phyloP scores from a whole-genome alignment of 2,113 vertebrate species.

The Tragelaphus imberbis region DNA sequence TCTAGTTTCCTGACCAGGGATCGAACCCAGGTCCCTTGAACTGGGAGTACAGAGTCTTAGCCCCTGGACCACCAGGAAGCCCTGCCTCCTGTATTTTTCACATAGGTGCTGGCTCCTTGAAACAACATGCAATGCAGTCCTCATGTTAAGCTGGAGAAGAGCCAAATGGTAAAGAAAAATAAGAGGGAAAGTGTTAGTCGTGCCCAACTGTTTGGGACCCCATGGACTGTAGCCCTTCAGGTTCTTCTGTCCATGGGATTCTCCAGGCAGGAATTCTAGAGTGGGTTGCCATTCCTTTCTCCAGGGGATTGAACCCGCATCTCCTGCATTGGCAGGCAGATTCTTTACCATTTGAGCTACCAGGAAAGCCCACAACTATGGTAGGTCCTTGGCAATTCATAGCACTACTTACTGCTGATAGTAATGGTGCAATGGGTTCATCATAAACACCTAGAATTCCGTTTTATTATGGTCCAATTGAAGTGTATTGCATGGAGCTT shows the following conservation, averaged over 20 bases:
- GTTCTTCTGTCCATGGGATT: not conserved
- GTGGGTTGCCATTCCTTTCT: not conserved
- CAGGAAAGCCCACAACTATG: not conserved
- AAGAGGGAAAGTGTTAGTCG: not conserved
- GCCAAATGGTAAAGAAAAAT: not conserved
- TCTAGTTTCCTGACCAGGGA: not conserved
- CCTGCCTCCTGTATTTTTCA: not conserved
- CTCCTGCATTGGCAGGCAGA: not conserved
- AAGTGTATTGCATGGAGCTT: not conserved
- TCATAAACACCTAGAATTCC: not conserved
- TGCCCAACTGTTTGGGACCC: not conserved
- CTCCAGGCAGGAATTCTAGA: not conserved
- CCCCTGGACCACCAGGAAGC: not conserved
- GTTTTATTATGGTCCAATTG: not conserved
- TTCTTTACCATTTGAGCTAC: not conserved
- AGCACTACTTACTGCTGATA: slow-evolving; percentile 41
- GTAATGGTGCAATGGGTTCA: not conserved
- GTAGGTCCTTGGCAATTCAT: not conserved
- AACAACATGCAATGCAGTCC: not conserved
- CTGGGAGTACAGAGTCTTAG: not conserved
- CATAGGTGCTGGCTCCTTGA: not conserved
- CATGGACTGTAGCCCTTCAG: not conserved
- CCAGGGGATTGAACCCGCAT: rapidly evolving
- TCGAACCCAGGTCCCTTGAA: not conserved
- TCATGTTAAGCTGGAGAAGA: not conserved